Conservation (phyloP, 2,113 vertebrate species). For the Tupaia tana region DNA sequence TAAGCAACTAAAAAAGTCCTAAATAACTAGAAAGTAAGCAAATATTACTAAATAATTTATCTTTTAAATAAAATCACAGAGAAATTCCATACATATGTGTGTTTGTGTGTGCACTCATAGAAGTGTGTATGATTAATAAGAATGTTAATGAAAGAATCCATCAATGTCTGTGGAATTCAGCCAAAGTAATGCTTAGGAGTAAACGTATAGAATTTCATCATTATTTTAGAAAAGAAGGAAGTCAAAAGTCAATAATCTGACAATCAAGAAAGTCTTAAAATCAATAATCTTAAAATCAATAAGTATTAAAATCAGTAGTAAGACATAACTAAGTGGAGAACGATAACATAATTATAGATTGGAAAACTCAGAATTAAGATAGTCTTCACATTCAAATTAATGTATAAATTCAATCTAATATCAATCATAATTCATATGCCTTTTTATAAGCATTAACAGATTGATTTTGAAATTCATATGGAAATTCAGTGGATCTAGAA, state of each 20-base stretch:
- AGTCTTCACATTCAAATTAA: neutral
- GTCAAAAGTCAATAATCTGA: slow-evolving; percentile 24
- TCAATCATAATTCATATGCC: neutral
- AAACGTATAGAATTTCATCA: neutral
- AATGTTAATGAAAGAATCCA: neutral
- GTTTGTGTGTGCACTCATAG: neutral
- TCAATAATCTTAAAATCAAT: slow-evolving; percentile 43
- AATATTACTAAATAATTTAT: neutral
- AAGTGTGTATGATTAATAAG: neutral
- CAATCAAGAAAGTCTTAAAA: neutral
- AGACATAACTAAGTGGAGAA: neutral
- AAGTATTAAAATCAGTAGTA: too few species aligned
- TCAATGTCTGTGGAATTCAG: neutral
- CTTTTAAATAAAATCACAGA: neutral
- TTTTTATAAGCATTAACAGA: neutral
- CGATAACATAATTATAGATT: neutral
- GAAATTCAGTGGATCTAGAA: neutral
- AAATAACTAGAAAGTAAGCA: neutral
- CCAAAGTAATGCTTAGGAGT: neutral
- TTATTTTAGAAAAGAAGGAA: neutral
- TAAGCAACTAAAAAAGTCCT: neutral
- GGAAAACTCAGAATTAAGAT: neutral
- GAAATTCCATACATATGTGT: neutral
- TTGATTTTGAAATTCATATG: neutral
- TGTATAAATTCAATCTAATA: slow-evolving; percentile 23